Evolutionary conservation across 2,888 invertebrate species (phyloP), one percentile per base, ranked within the genome.

Genomic region (Proisotoma minuta): DNA sequence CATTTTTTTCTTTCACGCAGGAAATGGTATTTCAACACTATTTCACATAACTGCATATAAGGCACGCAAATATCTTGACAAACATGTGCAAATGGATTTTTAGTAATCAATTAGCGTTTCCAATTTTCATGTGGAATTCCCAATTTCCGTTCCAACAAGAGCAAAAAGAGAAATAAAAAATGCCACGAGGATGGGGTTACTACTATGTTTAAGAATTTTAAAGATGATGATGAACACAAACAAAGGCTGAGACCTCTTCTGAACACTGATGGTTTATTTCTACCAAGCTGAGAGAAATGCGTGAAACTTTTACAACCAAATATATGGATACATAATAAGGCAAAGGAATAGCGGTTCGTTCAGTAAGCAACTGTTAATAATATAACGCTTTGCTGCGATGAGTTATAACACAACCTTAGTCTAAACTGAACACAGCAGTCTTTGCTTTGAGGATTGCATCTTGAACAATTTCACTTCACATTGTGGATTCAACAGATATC

Each of bases 311-410:
- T 34, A 34, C 34, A 34, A 34, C 34, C 15, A 34, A 34, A 34
- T 15, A 34, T 34, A 34, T 34, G 15, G 59, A n/a, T n/a, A n/a
- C 59, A 53, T 60, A 60, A 62, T 34, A 26, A 59, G 52, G 20
- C 15, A 51, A 26, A 8, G 40, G 47, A 52, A 57, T 57, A 61
- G 61, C 51, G 57, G 56, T 60, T 54, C 54, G n/a, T n/a, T n/a
- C n/a, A n/a, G n/a, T n/a, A n/a, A 54, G 49, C 56, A 60, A 50
- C 50, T 50, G 56, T 34, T 34, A 15, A 34, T 15, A 15, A 34
- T 34, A 15, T n/a, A n/a, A n/a, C n/a, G n/a, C n/a, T n/a, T n/a
- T n/a, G n/a, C n/a, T n/a, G n/a, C n/a, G n/a, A n/a, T 34, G 34
- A 10, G 34, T 34, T 34, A 34, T 34, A 34, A 34, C 15, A 34